A percentile compares a stretch with the other conserved stretches of the same genome.
Conservation (phyloP, 92 coral and sea anemone species). For the Heteractis magnifica region DNA sequence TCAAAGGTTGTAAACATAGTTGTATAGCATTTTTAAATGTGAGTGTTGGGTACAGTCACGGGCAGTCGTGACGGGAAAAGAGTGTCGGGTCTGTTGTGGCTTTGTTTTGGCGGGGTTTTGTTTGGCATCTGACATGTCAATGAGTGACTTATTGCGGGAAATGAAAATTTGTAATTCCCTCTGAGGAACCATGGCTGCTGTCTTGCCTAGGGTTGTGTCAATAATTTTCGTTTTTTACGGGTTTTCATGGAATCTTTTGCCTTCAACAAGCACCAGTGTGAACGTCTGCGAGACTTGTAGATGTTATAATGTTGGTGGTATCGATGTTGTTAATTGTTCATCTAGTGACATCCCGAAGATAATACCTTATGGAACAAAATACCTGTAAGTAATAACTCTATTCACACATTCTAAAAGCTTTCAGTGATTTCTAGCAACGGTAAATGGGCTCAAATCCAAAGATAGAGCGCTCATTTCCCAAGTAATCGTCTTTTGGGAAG, state of each 20-base stretch:
- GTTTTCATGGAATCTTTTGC: background rate
- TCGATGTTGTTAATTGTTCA: constrained; percentile 16
- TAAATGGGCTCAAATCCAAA: background rate
- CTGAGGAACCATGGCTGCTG: background rate
- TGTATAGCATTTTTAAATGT: background rate
- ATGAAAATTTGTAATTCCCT: background rate
- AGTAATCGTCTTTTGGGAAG: background rate
- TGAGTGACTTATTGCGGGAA: constrained; percentile 10
- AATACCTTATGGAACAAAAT: constrained; percentile 11
- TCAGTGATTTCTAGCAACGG: background rate
- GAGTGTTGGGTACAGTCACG: background rate
- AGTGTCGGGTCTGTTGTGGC: background rate
- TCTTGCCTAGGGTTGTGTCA: background rate
- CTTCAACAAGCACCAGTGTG: background rate
- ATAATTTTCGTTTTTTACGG: background rate
- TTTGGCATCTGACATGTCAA: background rate
- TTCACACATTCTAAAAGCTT: background rate
- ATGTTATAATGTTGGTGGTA: background rate
- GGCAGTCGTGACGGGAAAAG: background rate
- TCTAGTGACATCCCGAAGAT: constrained; percentile 11
- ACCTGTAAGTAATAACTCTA: constrained; percentile 11
- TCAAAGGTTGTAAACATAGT: no score
- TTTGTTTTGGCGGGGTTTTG: constrained; percentile 8
- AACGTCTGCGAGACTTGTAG: background rate
- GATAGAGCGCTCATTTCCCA: background rate